Evolutionary conservation across 2,888 invertebrate species (phyloP).

Genomic region (Thumatha senex): DNA sequence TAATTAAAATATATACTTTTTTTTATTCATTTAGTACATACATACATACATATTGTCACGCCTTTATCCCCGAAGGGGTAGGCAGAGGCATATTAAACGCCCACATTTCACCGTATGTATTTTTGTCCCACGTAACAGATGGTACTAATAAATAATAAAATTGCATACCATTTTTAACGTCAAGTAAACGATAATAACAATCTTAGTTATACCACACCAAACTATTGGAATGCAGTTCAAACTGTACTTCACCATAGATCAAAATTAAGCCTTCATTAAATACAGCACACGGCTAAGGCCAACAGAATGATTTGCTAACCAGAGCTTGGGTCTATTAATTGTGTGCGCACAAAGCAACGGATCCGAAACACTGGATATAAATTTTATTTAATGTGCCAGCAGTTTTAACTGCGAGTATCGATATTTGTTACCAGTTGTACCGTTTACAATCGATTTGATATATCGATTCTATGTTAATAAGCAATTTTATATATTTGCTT

Average conservation of each 20-base stretch:
- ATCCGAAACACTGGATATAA: conserved; percentile 11
- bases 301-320: conserved; percentile 18
- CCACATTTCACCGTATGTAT: too few relatives aligned
- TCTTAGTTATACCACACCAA: too few relatives aligned
- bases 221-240: too few relatives aligned
- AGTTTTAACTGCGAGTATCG: not conserved
- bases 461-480: not conserved
- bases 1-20: too few relatives aligned
- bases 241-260: not conserved
- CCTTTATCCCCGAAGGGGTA: too few relatives aligned
- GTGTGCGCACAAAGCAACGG: conserved; percentile 17
- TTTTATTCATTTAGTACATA: too few relatives aligned
- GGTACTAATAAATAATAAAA: too few relatives aligned
- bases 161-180: too few relatives aligned
- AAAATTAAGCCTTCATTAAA: not conserved
- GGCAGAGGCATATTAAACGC: too few relatives aligned
- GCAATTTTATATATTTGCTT: not conserved
- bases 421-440: not conserved
- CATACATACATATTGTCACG: too few relatives aligned
- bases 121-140: too few relatives aligned
- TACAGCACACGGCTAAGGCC: conserved; percentile 7
- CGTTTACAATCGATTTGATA: conserved; percentile 3
- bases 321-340: conserved; percentile 21
- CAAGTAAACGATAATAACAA: too few relatives aligned
- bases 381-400: conserved; percentile 11